Conservation (phyloP, 2,888 invertebrate species). For the Tillus elongatus region DNA sequence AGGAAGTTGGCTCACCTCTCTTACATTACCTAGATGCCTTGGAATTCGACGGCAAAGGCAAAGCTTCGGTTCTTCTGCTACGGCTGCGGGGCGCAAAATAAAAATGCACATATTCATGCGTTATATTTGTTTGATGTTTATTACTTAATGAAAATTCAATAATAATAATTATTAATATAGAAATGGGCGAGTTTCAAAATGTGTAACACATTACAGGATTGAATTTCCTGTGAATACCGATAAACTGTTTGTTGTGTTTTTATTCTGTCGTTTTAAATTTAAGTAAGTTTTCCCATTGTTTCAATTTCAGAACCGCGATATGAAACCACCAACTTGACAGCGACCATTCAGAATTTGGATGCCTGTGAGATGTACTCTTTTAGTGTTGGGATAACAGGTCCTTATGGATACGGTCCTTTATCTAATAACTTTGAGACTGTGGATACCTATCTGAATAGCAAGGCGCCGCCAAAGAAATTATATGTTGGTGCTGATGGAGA, state of each 20-base stretch:
- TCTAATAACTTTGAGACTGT: conserved; percentile 39
- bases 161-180: too few relatives aligned
- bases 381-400: conserved; percentile 56
- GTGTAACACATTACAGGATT: too few relatives aligned
- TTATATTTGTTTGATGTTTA: too few relatives aligned
- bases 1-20: too few relatives aligned
- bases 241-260: conserved; percentile 9
- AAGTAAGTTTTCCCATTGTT: conserved; percentile 11
- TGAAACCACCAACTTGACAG: conserved; percentile 46
- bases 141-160: too few relatives aligned
- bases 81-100: too few relatives aligned
- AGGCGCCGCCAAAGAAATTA: conserved; percentile 62
- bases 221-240: too few relatives aligned
- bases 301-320: conserved; percentile 42
- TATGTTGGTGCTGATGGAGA: conserved; percentile 40
- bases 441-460: conserved; percentile 41
- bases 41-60: too few relatives aligned
- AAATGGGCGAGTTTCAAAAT: too few relatives aligned
- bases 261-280: conserved; percentile 10
- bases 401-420: conserved; percentile 59
- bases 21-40: too few relatives aligned
- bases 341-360: conserved; percentile 52
- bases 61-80: too few relatives aligned
- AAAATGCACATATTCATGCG: too few relatives aligned
- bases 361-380: conserved; percentile 69